Percentiles rank a stretch among this genome's conserved stretches.
Evolutionary conservation across 2,113 vertebrate species (phyloP).

Genomic region (Alethe castanea): DNA sequence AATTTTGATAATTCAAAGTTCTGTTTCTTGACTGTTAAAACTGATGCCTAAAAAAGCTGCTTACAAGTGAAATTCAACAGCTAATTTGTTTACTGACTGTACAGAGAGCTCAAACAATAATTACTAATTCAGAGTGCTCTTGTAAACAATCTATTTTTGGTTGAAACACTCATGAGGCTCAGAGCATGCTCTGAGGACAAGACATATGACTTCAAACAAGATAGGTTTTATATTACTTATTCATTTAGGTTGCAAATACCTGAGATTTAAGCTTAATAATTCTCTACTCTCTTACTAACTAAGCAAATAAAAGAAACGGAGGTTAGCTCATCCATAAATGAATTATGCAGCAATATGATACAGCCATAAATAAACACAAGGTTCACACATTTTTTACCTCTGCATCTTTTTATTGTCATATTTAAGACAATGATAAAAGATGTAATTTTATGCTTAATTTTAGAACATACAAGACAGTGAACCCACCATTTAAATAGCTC

Average conservation of each 20-base stretch:
- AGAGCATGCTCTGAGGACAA: not conserved
- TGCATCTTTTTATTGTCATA: not conserved
- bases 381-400: not conserved
- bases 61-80: not conserved
- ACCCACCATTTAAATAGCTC: not conserved
- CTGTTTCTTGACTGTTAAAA: not conserved
- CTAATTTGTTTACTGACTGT: not conserved
- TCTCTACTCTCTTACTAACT: not conserved
- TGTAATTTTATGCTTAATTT: not conserved
- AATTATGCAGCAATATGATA: not conserved
- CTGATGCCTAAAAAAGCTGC: not conserved
- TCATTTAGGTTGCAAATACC: not conserved
- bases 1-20: not conserved
- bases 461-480: not conserved
- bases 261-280: not conserved
- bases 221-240: not conserved
- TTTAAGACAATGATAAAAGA: not conserved
- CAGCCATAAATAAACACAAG: not conserved
- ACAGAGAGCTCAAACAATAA: not conserved
- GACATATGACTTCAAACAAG: not conserved
- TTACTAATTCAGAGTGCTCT: not conserved
- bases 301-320: not conserved
- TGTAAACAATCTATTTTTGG: not conserved
- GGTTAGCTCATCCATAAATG: not conserved
- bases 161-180: not conserved